These are phyloP conservation scores for Colletes gigas DNA, from an alignment of 1,140 invertebrate species.

Conservation along the genomic window DNA sequence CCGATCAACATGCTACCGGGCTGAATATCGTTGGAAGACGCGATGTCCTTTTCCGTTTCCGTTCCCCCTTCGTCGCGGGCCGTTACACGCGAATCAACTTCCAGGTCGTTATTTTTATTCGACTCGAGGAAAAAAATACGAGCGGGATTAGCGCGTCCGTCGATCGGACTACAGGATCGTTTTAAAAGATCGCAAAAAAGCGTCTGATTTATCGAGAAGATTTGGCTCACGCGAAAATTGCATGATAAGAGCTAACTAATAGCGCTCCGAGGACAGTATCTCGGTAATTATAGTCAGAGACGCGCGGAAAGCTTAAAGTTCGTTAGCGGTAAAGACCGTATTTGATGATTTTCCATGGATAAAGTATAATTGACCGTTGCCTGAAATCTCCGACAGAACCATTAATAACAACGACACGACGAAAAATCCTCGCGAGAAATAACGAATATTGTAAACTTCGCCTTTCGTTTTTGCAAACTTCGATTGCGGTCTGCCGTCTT, in stretches of 20 bases:
- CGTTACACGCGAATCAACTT: background rate
- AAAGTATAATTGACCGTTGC: constrained; percentile 21
- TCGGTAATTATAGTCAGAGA: constrained; percentile 52
- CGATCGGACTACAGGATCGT: constrained; percentile 31
- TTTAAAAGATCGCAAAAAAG: constrained; percentile 36
- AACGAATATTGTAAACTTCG: too few relatives aligned
- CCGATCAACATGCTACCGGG: background rate
- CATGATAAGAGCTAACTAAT: constrained; percentile 63
- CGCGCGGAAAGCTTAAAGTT: constrained; percentile 50
- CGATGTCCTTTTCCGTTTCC: too few relatives aligned
- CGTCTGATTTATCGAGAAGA: constrained; percentile 47
- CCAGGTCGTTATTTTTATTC: background rate
- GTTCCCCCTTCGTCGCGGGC: background rate
- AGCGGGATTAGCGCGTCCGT: background rate
- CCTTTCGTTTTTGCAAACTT: background rate
- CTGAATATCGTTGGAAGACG: background rate
- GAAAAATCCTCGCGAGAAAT: background rate
- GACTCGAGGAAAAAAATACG: background rate
- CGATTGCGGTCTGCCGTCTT: background rate
- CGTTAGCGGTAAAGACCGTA: constrained; percentile 43
- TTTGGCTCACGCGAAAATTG: constrained; percentile 56
- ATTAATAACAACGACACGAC: background rate
- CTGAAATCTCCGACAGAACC: background rate
- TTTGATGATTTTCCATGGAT: constrained; percentile 25
- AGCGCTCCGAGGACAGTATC: constrained; percentile 44